A percentile compares a stretch with the other conserved stretches of the same genome.
Conservation (phyloP, 2,797 vertebrate species). For the Aulostomus chinensis region DNA sequence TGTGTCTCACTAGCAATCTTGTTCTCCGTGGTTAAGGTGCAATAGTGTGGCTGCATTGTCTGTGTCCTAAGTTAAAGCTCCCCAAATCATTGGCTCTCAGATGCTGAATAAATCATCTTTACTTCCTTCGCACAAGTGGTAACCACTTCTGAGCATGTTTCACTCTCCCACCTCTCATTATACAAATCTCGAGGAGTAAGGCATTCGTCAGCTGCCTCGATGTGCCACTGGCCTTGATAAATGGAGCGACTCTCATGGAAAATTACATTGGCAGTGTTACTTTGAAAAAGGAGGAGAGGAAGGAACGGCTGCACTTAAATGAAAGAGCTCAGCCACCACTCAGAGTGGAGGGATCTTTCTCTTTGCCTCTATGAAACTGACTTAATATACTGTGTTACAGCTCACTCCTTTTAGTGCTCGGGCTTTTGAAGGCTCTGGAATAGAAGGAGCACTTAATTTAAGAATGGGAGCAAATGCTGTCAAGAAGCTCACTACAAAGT, state of each 20-base stretch:
- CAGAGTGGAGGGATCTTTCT: constrained; percentile 50
- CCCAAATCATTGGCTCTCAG: constrained; percentile 55
- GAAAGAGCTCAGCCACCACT: constrained; percentile 56
- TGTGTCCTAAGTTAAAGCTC: constrained; percentile 61
- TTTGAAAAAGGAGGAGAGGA: constrained; percentile 48
- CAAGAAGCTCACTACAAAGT: constrained; percentile 23
- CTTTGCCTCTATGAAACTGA: constrained; percentile 47
- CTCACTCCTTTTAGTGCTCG: constrained; percentile 65
- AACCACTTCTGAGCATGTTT: constrained; percentile 63
- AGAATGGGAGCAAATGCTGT: constrained; percentile 40
- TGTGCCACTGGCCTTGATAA: constrained; percentile 72
- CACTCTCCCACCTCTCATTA: constrained; percentile 73
- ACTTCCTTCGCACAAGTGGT: constrained; percentile 59
- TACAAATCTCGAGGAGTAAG: constrained; percentile 69
- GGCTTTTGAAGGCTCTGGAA: constrained; percentile 54
- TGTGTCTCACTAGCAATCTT: constrained; percentile 37
- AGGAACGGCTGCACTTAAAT: constrained; percentile 55
- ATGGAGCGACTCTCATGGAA: constrained; percentile 75
- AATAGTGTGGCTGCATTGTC: constrained; percentile 47
- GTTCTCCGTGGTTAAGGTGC: constrained; percentile 41
- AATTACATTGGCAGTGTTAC: constrained; percentile 72
- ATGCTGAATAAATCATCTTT: constrained; percentile 72
- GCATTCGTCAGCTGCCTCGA: constrained; percentile 67
- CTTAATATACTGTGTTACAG: constrained; percentile 69
- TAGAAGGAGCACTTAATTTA: constrained; percentile 45